Evolutionary conservation across 2,888 invertebrate species (phyloP).

Genomic region (Callyntrura sp.): DNA sequence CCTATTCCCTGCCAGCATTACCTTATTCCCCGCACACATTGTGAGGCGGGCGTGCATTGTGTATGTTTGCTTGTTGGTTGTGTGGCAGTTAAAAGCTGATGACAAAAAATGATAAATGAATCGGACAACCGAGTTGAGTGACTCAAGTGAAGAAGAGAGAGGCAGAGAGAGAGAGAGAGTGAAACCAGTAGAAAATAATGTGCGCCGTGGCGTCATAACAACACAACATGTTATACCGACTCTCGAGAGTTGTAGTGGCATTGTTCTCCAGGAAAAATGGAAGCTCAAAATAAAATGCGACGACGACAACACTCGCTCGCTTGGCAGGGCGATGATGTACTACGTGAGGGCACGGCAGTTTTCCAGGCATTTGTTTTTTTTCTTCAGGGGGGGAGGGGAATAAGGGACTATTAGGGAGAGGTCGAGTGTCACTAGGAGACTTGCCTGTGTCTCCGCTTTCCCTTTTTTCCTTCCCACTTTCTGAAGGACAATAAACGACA

Average conservation of each 20-base stretch:
- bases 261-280: background rate
- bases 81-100: slow-evolving; percentile 73
- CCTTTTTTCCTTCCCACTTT: too few relatives aligned
- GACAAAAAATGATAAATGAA: slow-evolving; percentile 77
- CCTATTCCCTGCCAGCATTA: too few relatives aligned
- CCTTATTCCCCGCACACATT: too few relatives aligned
- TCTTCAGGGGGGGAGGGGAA: too few relatives aligned
- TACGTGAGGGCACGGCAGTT: too few relatives aligned
- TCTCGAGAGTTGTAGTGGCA: background rate
- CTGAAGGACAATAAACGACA: too few relatives aligned
- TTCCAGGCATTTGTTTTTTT: too few relatives aligned
- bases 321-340: too few relatives aligned
- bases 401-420: too few relatives aligned
- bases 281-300: background rate
- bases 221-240: background rate
- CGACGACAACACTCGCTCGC: too few relatives aligned
- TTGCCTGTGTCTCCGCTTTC: too few relatives aligned
- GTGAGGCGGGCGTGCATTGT: background rate
- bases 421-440: too few relatives aligned
- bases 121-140: slow-evolving; percentile 4
- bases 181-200: background rate
- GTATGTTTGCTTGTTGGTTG: slow-evolving; percentile 29
- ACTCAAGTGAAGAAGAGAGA: background rate
- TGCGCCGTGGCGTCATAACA: background rate
- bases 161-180: slow-evolving; percentile 45